Evolutionary conservation across 1,140 invertebrate genomes (phyloP), one percentile per base, ranked within the genome.

Genomic region (Ctenoplectra terminalis): DNA sequence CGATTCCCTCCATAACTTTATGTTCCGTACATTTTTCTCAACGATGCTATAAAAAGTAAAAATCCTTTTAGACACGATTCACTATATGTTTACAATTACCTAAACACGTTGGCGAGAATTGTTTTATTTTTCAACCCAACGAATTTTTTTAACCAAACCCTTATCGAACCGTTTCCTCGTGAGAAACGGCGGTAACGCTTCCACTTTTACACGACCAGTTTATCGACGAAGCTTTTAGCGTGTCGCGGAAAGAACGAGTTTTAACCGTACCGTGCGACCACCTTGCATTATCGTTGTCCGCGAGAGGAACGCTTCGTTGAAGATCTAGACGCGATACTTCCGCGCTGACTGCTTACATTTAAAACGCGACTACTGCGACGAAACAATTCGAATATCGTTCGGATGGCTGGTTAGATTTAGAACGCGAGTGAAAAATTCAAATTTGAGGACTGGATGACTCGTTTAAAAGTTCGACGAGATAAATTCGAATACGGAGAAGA

Each of bases 161-260:
- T 8, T 71, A 54, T 40, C 50, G 67, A 70, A 26, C 52, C 29
- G 29, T 31, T 11, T 52, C 20, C 58, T 23, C 31, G 58, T 31
- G 20, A 60, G 23, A 15, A 72, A 29, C 34, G 13, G 6, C 15
- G 17, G 52, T 20, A 20, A 34, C 37, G 6, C n/a, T 43, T 11
- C 11, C 37, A 5, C 20, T 1, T 48, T 48, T 26, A 3, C 56
- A 46, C 40, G 54, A 26, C 54, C 20, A 5, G 29, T 6, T 74
- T 61, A 61, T 61, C 71, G 43, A 17, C 56, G 13, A 61, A 56
- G 7, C 26, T 74, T 34, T 74, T 34, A 34, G 29, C 71, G 71
- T 34, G 56, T 15, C 40, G 37, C 26, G 40, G 11, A 43, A 58
- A 60, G 15, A 11, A n/a, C 26, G 26, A n/a, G 13, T 26, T 9